Base-by-base conservation (phyloP, 2,888 invertebrate genomes). In the Neoaliturus tenellus region DNA sequence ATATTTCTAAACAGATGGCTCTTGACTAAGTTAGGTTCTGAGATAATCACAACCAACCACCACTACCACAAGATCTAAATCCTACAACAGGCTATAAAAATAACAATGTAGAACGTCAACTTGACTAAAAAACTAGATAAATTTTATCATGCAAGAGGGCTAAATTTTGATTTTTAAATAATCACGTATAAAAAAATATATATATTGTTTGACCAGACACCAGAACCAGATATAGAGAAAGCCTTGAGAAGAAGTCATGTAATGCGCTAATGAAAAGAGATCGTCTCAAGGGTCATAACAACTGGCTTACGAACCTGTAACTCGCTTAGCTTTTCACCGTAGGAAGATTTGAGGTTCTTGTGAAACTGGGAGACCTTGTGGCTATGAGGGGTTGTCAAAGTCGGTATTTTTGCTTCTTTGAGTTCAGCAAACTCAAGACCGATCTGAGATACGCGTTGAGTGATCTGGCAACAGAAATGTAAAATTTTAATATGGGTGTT, bases 291-390 rank as follows among this genome's bases (percentile, higher is more conserved):
- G 6, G 48, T n/a, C n/a, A 3, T 8, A 48, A 48, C 48, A 48
- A 8, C 48, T 48, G 48, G 14, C 6, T 14, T 89, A 90, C 92
- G 91, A 94, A 97, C 97, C 96, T 97, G 97, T 89, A 98, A 93
- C 91, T 96, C 96, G 90, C 94, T 94, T 90, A 98, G 93, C 91
- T 96, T 96, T 90, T 95, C 94, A 89, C 97, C 97, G 87, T 94
- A 94, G 88, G 96, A 95, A 90, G 95, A 95, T 93, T 97, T 97
- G 90, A 98, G 94, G 90, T 95, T 95, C 93, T 97, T 97, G 93
- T 98, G 98, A 92, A 98, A 98, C 93, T 97, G 96, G 90, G 97
- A 96, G 90, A 98, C 97, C 93, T 97, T 97, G 92, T 96, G 95
- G 92, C 97, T 96, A 92, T 97, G 95, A 90, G 95, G 94, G 88